phyloP scores from a whole-genome alignment of 2,888 invertebrate genomes.

The Morpho helenor region DNA sequence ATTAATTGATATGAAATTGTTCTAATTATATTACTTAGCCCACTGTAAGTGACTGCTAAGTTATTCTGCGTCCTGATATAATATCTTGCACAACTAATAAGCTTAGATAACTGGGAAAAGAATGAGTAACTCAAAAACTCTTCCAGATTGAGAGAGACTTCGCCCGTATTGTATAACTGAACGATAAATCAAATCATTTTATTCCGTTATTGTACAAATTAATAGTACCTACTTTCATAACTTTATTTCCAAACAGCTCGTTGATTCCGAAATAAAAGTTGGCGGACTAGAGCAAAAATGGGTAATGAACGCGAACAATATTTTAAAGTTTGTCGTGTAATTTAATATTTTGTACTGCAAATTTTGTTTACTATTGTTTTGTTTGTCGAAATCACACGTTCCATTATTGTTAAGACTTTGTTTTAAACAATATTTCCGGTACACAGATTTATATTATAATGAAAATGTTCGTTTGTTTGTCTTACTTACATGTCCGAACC shows the following conservation, averaged over 20 bases:
- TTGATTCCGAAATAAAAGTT: constrained; percentile 12
- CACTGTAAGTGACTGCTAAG: too few species aligned
- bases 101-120: too few species aligned
- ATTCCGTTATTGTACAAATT: constrained; percentile 13
- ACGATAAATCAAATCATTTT: neutral
- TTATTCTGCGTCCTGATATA: too few species aligned
- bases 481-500: too few species aligned
- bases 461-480: too few species aligned
- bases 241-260: constrained; percentile 11
- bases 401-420: neutral
- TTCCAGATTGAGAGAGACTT: too few species aligned
- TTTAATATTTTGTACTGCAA: constrained; percentile 3
- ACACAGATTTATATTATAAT: too few species aligned
- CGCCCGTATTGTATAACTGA: too few species aligned
- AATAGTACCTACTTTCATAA: constrained; percentile 11
- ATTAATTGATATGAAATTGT: too few species aligned
- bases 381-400: neutral
- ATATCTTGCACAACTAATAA: too few species aligned
- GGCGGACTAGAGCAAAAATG: constrained; percentile 9
- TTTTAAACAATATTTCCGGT: neutral
- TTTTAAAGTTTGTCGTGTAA: constrained; percentile 5
- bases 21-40: too few species aligned
- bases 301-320: constrained; percentile 6
- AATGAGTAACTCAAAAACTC: too few species aligned
- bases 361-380: neutral